Conservation (phyloP, 1,140 invertebrate species). For the Venustaconcha ellipsiformis region DNA sequence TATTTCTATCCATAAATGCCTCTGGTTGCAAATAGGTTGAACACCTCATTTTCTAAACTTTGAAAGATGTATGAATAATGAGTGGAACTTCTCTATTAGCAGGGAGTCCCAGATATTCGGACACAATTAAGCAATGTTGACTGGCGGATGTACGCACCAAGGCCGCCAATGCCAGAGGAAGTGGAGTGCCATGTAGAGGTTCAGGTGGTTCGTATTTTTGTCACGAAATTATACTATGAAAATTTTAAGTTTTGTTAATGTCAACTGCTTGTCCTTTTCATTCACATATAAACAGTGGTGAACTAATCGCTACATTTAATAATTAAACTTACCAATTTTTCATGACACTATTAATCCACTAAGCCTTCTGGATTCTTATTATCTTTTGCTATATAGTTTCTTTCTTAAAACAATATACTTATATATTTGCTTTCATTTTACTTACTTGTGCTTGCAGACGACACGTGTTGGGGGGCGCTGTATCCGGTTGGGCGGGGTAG, state of each 20-base stretch:
- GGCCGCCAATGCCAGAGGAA: background rate
- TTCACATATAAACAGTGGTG: background rate
- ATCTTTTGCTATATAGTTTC: no score
- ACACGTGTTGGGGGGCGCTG: conserved; percentile 12
- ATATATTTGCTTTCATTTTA: no score
- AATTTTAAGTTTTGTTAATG: background rate
- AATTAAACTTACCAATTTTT: background rate
- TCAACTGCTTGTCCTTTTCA: background rate
- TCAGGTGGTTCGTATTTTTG: conserved; percentile 11
- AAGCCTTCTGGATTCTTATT: no score
- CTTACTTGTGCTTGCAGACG: conserved; percentile 4
- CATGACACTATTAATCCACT: background rate
- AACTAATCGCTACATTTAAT: background rate
- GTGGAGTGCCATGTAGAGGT: conserved; percentile 17
- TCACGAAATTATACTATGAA: background rate
- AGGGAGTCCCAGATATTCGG: no score
- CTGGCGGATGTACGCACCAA: background rate
- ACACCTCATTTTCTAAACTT: no score
- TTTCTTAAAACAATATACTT: no score
- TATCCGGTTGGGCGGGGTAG: conserved; percentile 11
- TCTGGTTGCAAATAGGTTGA: no score
- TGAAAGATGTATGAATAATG: no score
- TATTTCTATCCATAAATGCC: no score
- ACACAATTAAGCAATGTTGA: no score
- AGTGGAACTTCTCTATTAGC: no score